These are phyloP conservation scores for Pachyuromys duprasi DNA, from an alignment of 2,797 vertebrate species.

Conservation along the genomic window DNA sequence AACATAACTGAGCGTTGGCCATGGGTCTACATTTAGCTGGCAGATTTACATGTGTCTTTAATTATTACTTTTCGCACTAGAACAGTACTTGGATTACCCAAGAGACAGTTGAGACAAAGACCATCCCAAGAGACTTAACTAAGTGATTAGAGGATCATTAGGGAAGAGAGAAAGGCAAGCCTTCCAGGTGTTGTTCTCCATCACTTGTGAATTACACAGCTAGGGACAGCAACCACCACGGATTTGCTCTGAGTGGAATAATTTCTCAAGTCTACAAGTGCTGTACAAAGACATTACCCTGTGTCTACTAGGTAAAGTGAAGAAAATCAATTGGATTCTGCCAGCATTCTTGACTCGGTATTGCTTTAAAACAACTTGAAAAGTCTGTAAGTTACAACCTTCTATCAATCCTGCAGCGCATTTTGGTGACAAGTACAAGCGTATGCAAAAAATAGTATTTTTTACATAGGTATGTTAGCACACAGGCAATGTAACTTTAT, in stretches of 20 bases:
- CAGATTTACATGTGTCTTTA: conserved; percentile 58
- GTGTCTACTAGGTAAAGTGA: conserved; percentile 30
- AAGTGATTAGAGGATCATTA: conserved; percentile 56
- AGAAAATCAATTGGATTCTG: conserved; percentile 38
- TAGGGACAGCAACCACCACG: neutral
- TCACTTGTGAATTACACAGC: conserved; percentile 36
- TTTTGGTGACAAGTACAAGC: conserved; percentile 50
- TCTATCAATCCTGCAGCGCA: neutral
- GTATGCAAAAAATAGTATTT: conserved; percentile 42
- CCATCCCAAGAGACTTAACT: conserved; percentile 25
- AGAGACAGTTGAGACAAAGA: conserved; percentile 30
- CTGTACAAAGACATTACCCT: neutral
- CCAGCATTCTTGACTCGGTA: conserved; percentile 18
- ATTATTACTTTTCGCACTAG: conserved; percentile 67
- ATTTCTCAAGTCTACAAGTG: conserved; percentile 55
- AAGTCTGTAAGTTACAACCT: neutral
- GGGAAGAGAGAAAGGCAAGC: conserved; percentile 40
- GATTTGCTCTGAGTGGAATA: conserved; percentile 3
- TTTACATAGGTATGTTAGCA: neutral
- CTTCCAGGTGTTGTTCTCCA: conserved; percentile 27
- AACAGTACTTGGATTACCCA: conserved; percentile 31
- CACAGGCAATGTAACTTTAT: conserved; percentile 31
- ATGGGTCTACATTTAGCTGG: conserved; percentile 38
- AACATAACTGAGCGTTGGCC: conserved; percentile 65
- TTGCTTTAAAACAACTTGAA: conserved; percentile 56